Evolutionary conservation across 2,888 invertebrate species (phyloP), one percentile per base, ranked within the genome.

Genomic region (Notodonta dromedarius): DNA sequence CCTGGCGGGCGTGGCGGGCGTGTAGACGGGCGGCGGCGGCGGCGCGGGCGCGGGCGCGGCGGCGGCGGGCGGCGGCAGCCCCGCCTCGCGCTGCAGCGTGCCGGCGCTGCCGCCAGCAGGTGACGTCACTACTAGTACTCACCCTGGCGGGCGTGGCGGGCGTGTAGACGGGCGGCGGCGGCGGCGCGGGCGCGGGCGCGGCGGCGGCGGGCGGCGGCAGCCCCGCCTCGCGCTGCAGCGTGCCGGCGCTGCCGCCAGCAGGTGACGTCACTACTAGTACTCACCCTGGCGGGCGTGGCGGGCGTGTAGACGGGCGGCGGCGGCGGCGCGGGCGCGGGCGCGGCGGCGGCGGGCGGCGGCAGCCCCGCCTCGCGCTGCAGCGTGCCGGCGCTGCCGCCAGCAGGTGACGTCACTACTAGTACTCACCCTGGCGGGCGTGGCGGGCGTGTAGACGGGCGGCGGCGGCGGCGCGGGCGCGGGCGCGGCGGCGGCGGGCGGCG

Each of bases 391-490:
- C 97, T 95, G 96, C 96, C 0, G 83, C 64, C 57, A 97, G 94
- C 0, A 99, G 94, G 91, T 99, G 98, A 24, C 61, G 97, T 96
- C 79, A 98, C 96, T 56, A 99, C 98, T 11, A 99, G 93, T 24
- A 24, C 24, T 24, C 24, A 24, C 24, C 24, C 24, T 24, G 24
- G 24, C 24, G 24, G 24, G 24, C 24, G 24, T 24, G 24, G 24
- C 24, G 24, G 24, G 24, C 24, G 24, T 24, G 24, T 24, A 24
- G 24, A 24, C 24, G 24, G 24, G 24, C 24, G 24, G 24, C 24
- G 24, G 24, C 24, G 24, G 24, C 24, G 24, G 24, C 24, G 24
- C 24, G 24, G 24, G 24, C 24, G 24, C 24, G 24, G 24, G 24
- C 24, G 24, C 24, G 24, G 24, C 24, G 24, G 24, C 24, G 24